phyloP scores from a whole-genome alignment of 2,113 vertebrate genomes.

The Macquaria ambigua region DNA sequence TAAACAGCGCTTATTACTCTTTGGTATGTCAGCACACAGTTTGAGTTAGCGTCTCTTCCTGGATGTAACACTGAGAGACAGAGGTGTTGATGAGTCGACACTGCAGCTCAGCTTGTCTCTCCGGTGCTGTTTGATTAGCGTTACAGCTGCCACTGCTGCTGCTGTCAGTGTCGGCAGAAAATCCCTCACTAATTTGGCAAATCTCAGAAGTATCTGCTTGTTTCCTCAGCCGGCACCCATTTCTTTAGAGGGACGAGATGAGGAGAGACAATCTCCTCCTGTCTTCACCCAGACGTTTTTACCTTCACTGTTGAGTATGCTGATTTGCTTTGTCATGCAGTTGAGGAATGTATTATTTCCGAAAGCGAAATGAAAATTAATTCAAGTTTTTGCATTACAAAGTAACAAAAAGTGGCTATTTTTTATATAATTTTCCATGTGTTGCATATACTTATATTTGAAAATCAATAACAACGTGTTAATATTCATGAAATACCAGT shows the following conservation, averaged over 20 bases:
- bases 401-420: neutral
- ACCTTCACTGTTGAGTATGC: neutral
- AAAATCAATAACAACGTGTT: neutral
- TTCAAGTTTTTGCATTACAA: neutral
- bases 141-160: constrained; percentile 23
- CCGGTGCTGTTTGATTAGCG: constrained; percentile 43
- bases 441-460: neutral
- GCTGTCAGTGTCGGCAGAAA: constrained; percentile 6
- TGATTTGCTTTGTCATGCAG: constrained; percentile 10
- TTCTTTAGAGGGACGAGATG: neutral
- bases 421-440: neutral
- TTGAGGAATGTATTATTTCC: neutral
- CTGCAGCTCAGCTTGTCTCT: constrained; percentile 28
- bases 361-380: neutral
- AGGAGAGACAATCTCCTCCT: constrained; percentile 1
- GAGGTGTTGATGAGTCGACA: constrained; percentile 52
- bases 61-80: constrained; percentile 27
- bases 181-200: constrained; percentile 48
- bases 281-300: neutral
- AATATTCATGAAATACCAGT: neutral
- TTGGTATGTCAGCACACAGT: constrained; percentile 10
- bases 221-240: neutral
- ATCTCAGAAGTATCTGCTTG: constrained; percentile 41
- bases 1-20: constrained; percentile 28
- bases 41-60: constrained; percentile 27